A percentile compares a stretch with the other conserved stretches of the same genome.
Conservation (phyloP, 1,140 invertebrate genomes). For the Eriosoma lanigerum region DNA sequence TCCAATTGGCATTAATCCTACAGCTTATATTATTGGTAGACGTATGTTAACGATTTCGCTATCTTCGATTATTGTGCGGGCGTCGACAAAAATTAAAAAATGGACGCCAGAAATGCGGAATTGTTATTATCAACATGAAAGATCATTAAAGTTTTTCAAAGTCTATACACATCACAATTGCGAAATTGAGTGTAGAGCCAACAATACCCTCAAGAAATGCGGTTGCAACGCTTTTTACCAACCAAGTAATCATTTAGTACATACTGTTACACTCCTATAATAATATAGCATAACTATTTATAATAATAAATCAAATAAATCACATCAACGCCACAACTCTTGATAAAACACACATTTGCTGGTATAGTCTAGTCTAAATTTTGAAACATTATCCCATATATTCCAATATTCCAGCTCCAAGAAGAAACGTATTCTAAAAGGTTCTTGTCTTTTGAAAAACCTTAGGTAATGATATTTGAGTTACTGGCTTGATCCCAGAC, state of each 20-base stretch:
- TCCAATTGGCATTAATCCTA: conserved; percentile 24
- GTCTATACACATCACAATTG: conserved; percentile 59
- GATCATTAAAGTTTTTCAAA: conserved; percentile 66
- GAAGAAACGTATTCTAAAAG: too few species aligned
- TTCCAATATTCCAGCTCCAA: too few species aligned
- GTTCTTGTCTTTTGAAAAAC: too few species aligned
- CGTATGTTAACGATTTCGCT: conserved; percentile 7
- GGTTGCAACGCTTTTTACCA: conserved; percentile 52
- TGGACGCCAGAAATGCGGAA: conserved; percentile 53
- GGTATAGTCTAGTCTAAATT: too few species aligned
- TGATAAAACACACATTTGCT: too few species aligned
- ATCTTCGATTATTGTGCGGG: background rate
- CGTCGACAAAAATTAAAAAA: background rate
- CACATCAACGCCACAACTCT: too few species aligned
- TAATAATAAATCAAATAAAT: too few species aligned
- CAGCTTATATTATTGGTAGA: conserved; percentile 5
- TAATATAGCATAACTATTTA: too few species aligned
- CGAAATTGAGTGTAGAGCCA: conserved; percentile 59
- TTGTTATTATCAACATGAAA: conserved; percentile 68
- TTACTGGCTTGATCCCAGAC: too few species aligned
- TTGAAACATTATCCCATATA: too few species aligned
- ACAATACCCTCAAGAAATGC: conserved; percentile 53
- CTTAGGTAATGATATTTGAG: too few species aligned
- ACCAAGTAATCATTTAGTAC: conserved; percentile 50
- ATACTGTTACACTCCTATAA: too few species aligned